Evolutionary conservation across 2,797 vertebrate species (phyloP).

Genomic region (Euthynnus affinis): DNA sequence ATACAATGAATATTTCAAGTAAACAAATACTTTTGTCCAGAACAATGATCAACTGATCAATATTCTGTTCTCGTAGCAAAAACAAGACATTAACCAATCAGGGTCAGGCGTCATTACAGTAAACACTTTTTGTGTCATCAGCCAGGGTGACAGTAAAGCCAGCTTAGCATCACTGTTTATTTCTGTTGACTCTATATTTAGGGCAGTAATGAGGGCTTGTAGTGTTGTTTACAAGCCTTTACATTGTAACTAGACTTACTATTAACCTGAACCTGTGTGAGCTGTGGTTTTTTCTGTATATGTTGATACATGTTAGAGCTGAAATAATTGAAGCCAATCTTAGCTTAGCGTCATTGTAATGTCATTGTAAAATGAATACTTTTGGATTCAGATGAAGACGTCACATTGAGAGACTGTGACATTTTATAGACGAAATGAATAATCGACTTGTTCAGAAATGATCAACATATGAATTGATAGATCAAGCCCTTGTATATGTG

Average conservation of each 20-base stretch:
- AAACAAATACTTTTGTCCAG: not conserved
- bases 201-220: slow-evolving; percentile 35
- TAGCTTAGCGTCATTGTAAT: not conserved
- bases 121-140: slow-evolving; percentile 41
- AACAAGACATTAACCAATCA: slow-evolving; percentile 21
- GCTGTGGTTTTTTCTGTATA: not conserved
- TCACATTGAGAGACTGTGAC: not conserved
- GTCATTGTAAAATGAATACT: no score
- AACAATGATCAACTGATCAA: not conserved
- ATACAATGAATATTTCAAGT: not conserved
- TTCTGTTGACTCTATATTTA: slow-evolving; percentile 59
- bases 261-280: slow-evolving; percentile 9
- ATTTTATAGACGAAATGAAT: not conserved
- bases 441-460: not conserved
- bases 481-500: not conserved
- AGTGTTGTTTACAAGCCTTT: slow-evolving; percentile 43
- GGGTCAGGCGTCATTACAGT: slow-evolving; percentile 23
- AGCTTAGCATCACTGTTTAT: slow-evolving; percentile 52
- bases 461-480: not conserved
- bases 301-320: not conserved
- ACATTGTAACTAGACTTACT: slow-evolving; percentile 25
- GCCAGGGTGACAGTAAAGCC: slow-evolving; percentile 52
- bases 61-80: slow-evolving; percentile 2
- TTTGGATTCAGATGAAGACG: not conserved
- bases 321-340: not conserved